phyloP scores from a whole-genome alignment of 1,140 invertebrate species.

The Drosophila elegans region DNA sequence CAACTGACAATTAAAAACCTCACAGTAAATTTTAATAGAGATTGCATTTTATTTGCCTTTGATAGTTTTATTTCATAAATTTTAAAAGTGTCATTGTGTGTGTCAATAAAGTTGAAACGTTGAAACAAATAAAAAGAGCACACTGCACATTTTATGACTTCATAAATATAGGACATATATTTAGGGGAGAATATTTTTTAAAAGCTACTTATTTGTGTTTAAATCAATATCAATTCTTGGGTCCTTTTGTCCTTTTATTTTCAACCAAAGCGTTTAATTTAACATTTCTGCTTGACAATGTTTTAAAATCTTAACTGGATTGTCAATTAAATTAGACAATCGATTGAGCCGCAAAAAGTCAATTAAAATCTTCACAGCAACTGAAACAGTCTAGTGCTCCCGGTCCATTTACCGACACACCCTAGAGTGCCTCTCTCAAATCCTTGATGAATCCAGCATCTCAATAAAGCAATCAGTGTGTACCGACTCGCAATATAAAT shows the following conservation, averaged over 20 bases:
- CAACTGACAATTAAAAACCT: not conserved
- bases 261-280: not conserved
- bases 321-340: conserved; percentile 19
- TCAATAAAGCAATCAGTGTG: conserved; percentile 67
- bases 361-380: conserved; percentile 25
- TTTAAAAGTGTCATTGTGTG: too few species aligned
- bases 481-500: conserved; percentile 50
- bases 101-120: too few species aligned
- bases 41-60: too few species aligned
- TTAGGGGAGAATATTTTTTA: too few species aligned
- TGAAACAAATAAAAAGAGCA: too few species aligned
- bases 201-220: too few species aligned
- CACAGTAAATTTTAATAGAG: too few species aligned
- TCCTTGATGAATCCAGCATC: conserved; percentile 31
- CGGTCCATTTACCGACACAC: conserved; percentile 21
- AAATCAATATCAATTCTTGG: not conserved
- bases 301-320: not conserved
- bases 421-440: not conserved
- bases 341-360: conserved; percentile 36
- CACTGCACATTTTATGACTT: too few species aligned
- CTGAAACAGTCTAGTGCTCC: conserved; percentile 10
- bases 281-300: not conserved
- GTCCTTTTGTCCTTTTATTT: too few species aligned
- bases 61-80: too few species aligned
- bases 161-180: too few species aligned